These are phyloP conservation scores for Agapetus fuscipes DNA, from an alignment of 2,888 invertebrate genomes.

Conservation along the genomic window DNA sequence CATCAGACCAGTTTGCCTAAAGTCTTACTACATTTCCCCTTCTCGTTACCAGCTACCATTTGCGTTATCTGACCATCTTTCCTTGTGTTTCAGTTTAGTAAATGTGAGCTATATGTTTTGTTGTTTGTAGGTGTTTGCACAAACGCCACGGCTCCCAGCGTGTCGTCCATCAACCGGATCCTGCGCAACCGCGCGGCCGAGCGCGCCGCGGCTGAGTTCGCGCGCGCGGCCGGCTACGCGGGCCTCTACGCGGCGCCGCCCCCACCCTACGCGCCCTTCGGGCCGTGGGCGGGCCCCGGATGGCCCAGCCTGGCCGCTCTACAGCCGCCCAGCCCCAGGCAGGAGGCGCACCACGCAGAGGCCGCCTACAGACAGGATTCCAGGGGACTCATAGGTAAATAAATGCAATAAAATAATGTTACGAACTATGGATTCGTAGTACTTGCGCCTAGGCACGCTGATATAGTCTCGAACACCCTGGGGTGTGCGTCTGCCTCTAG, in stretches of 20 bases:
- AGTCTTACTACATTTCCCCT: too few species aligned
- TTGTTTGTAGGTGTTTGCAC: conserved; percentile 87
- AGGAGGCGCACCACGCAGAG: conserved; percentile 28
- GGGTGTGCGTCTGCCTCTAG: too few species aligned
- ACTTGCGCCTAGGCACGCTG: neutral
- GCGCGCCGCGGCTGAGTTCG: conserved; percentile 91
- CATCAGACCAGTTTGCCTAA: too few species aligned
- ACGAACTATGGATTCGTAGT: too few species aligned
- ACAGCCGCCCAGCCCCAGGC: conserved; percentile 39
- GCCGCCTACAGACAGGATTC: conserved; percentile 9
- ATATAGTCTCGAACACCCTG: neutral
- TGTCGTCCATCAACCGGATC: conserved; percentile 94
- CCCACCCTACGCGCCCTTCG: conserved; percentile 33
- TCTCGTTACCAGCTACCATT: too few species aligned
- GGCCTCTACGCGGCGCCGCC: conserved; percentile 71
- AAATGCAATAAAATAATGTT: too few species aligned
- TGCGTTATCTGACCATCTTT: too few species aligned
- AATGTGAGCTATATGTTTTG: too few species aligned
- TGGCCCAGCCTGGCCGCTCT: conserved; percentile 39
- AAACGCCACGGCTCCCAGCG: conserved; percentile 91
- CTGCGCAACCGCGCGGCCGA: conserved; percentile 93
- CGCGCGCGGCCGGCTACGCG: conserved; percentile 83
- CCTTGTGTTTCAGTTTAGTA: too few species aligned
- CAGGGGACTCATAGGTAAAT: conserved; percentile 24
- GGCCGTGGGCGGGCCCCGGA: conserved; percentile 50